Base-by-base conservation (phyloP, 2,888 invertebrate genomes). In the Stenodera caucasica region DNA sequence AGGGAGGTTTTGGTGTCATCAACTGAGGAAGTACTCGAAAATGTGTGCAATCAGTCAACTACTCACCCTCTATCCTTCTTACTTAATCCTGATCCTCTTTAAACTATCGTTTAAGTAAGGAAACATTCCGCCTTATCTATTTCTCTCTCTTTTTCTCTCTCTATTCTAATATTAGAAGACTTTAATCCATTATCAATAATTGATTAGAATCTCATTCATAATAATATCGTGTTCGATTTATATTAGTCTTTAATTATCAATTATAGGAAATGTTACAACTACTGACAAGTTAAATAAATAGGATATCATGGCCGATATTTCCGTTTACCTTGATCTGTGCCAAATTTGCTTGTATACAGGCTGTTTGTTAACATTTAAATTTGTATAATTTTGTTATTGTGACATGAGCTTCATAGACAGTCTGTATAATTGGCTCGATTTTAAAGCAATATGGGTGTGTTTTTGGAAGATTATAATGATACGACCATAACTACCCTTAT, bases 221-320 rank as follows among this genome's bases (percentile, higher is more conserved):
- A 40, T 18, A 40, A 50, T 50, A 50, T 50, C 50, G 26, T 50
- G 50, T 50, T 50, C 7, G 50, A 14, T 14, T 50, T 50, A 23
- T 23, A 26, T 26, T 30, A 29, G 18, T 50, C 37, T 29, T 29
- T 53, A 53, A 53, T 53, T 35, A 53, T 33, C 53, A 21, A 32
- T 23, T 12, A 15, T 9, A 56, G 56, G 56, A 56, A 56, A 56
- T 56, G 56, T 56, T 56, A 32, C 33, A 49, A 50, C 56, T 40
- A 40, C 37, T 40, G 37, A 50, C 56, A 37, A 37, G 55, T 70
- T 72, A 70, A 71, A 70, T 70, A 70, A 70, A 68, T 40, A 70
- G 72, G 70, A 73, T 74, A 73, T 72, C 73, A 70, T 71, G 73
- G 70, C 72, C 67, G 71, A 71, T 73, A 69, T 74, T 73, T 75